phyloP scores from a whole-genome alignment of 2,113 vertebrate species.

The Psephotus haematonotus region DNA sequence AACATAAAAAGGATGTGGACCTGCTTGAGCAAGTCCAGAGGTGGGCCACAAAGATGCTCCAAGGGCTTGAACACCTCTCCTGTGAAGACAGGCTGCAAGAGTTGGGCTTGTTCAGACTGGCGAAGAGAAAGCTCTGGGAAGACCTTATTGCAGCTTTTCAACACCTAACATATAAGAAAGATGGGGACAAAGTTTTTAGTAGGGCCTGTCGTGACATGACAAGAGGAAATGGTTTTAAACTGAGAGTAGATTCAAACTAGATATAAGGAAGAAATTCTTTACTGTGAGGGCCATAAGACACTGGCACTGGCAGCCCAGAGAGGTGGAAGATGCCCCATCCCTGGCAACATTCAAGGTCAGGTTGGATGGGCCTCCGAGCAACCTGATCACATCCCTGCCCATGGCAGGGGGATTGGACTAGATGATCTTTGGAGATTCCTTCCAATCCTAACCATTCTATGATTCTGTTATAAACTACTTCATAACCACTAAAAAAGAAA shows the following conservation, averaged over 20 bases:
- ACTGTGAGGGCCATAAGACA: not conserved
- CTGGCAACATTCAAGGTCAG: not conserved
- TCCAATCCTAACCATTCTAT: not conserved
- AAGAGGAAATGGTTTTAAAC: not conserved
- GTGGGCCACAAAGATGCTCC: not conserved
- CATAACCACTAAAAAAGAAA: not conserved
- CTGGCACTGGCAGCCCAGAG: not conserved
- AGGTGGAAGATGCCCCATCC: not conserved
- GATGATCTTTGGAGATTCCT: not conserved
- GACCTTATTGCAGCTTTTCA: not conserved
- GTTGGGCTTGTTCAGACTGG: not conserved
- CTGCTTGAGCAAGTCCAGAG: not conserved
- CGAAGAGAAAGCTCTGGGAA: not conserved
- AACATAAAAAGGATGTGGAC: not conserved
- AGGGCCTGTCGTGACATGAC: fast-evolving
- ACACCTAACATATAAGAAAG: not conserved
- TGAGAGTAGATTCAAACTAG: not conserved
- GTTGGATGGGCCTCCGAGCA: not conserved
- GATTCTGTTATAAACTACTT: not conserved
- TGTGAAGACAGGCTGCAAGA: not conserved
- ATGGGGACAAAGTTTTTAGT: not conserved
- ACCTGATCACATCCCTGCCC: too few species aligned
- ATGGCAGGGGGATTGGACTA: not conserved
- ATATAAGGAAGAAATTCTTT: not conserved
- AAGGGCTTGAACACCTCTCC: not conserved